These are phyloP conservation scores for Leucania comma DNA, from an alignment of 2,888 invertebrate species.

Conservation along the genomic window DNA sequence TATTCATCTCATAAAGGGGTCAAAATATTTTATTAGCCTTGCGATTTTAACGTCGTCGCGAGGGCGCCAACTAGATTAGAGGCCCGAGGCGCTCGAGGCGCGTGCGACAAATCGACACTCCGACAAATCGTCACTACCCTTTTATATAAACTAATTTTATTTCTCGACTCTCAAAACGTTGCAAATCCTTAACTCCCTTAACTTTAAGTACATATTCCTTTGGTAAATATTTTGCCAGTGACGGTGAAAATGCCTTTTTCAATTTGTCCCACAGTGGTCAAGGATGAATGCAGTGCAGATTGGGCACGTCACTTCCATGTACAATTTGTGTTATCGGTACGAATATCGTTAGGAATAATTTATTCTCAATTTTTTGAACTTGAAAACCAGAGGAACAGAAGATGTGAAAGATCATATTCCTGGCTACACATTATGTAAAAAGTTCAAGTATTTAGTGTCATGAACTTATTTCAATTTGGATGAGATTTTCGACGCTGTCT, in stretches of 20 bases:
- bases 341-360: constrained; percentile 2
- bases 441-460: neutral
- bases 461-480: neutral
- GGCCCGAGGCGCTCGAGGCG: constrained; percentile 77
- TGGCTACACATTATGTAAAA: neutral
- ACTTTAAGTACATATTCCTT: constrained; percentile 55
- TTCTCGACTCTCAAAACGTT: constrained; percentile 22
- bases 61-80: constrained; percentile 88
- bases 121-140: constrained; percentile 62
- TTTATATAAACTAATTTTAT: constrained; percentile 57
- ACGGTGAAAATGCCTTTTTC: constrained; percentile 63
- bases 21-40: constrained; percentile 91
- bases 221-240: constrained; percentile 31
- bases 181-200: constrained; percentile 6
- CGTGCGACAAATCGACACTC: constrained; percentile 78
- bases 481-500: too few relatives aligned
- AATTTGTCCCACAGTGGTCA: constrained; percentile 75
- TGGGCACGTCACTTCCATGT: constrained; percentile 70
- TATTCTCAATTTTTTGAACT: neutral
- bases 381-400: neutral
- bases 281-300: constrained; percentile 71
- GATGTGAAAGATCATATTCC: neutral
- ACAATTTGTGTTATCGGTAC: constrained; percentile 25
- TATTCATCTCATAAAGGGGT: constrained; percentile 90
- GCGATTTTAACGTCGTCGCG: constrained; percentile 89